Evolutionary conservation across 2,113 vertebrate genomes (phyloP).

Genomic region (Lepus americanus): DNA sequence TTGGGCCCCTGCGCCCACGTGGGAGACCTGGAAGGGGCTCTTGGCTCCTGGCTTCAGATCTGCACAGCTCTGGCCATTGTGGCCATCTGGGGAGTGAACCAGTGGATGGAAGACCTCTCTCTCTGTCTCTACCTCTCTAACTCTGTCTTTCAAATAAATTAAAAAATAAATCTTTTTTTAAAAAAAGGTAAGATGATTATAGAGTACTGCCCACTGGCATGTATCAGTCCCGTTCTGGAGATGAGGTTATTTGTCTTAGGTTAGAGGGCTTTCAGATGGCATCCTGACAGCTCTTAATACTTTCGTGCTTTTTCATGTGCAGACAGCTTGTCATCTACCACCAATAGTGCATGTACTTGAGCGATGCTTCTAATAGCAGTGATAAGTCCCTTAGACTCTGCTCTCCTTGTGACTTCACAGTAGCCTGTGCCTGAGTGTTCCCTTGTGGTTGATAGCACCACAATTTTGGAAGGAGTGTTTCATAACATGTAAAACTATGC

Average conservation of each 20-base stretch:
- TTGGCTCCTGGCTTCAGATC: too few relatives aligned
- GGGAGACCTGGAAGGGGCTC: too few relatives aligned
- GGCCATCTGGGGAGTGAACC: too few relatives aligned
- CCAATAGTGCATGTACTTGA: too few relatives aligned
- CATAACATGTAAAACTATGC: not conserved
- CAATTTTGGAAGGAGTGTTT: not conserved
- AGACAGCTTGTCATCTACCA: not conserved
- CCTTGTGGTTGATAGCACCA: not conserved
- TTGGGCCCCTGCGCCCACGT: too few relatives aligned
- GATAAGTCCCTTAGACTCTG: accelerated
- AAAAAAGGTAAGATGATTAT: too few relatives aligned
- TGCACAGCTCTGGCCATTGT: too few relatives aligned
- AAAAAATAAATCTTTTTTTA: too few relatives aligned
- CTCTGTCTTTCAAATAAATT: too few relatives aligned
- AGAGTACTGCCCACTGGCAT: not conserved
- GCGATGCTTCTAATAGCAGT: not conserved
- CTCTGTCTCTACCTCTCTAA: too few relatives aligned
- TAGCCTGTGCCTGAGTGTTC: not conserved
- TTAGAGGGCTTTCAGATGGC: not conserved
- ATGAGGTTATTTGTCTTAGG: not conserved
- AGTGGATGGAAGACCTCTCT: too few relatives aligned
- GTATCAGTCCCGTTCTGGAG: not conserved
- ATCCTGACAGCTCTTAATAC: not conserved
- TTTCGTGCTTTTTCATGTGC: not conserved
- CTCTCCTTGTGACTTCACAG: not conserved